Evolutionary conservation across 2,797 vertebrate genomes (phyloP), one percentile per base, ranked within the genome.

Genomic region (Acanthurus tractus): DNA sequence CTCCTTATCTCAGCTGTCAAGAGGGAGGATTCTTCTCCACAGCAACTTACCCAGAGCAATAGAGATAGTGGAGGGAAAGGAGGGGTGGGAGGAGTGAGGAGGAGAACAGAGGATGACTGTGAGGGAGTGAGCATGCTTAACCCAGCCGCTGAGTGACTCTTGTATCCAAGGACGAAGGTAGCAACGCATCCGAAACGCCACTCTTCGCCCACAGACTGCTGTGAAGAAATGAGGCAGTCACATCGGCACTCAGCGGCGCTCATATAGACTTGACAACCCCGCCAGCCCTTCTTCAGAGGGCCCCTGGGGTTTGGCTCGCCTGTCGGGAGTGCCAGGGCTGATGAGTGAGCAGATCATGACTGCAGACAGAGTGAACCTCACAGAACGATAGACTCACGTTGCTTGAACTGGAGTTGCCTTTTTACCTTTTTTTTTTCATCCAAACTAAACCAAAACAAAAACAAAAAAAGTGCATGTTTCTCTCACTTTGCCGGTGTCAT

Each of bases 91-190:
- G 89, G 29, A 34, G 29, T 34, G 29, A 34, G 81, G 86, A 89
- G 91, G 84, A 87, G 90, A 89, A 92, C 88, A 86, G 90, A 86
- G 91, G 84, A 84, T 80, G 86, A 88, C 86, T 93, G 89, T 83
- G 83, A 93, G 88, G 82, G 73, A 89, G 85, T 56, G 83, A 91
- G 87, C 76, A 25, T 72, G 66, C 85, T 87, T 85, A 85, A 94
- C 93, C 91, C 93, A 93, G 93, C 89, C 90, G 91, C 89, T 83
- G 90, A 94, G 90, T 91, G 94, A 93, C 93, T 95, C 91, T 91
- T 91, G 94, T 95, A 95, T 96, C 96, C 94, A 95, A 94, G 95
- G 96, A 95, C 88, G 85, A 94, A 95, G 89, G 92, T 92, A 91
- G 94, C 94, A 91, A 94, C 90, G 87, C 84, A 81, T 90, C 87